A percentile compares a stretch with the other conserved stretches of the same genome.
Evolutionary conservation across 2,888 invertebrate genomes (phyloP).

Genomic region (Acronicta leporina): DNA sequence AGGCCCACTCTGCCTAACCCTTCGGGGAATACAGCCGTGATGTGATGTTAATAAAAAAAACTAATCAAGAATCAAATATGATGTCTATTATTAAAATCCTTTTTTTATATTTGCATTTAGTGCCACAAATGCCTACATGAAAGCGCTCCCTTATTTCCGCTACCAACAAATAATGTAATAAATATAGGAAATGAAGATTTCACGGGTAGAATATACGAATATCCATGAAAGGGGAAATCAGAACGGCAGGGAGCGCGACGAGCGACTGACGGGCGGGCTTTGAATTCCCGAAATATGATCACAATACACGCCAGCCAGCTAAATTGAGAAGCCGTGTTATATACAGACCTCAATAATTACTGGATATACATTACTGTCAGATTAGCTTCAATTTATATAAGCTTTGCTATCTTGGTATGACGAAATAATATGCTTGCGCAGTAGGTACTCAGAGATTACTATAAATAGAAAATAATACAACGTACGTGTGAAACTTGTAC

Average conservation of each 20-base stretch:
- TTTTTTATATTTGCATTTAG: background rate
- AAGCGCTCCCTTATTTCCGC: constrained; percentile 4
- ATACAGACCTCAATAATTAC: constrained; percentile 12
- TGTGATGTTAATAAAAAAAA: too few species aligned
- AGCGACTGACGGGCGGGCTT: constrained; percentile 20
- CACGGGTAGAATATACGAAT: constrained; percentile 19
- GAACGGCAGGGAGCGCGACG: constrained; percentile 3
- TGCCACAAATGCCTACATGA: constrained; percentile 2
- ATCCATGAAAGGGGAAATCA: constrained; percentile 30
- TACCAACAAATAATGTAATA: constrained; percentile 20
- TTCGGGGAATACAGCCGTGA: too few species aligned
- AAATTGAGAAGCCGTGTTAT: constrained; percentile 26
- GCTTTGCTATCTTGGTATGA: background rate
- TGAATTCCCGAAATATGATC: constrained; percentile 32
- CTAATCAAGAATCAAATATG: too few species aligned
- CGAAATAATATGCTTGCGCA: background rate
- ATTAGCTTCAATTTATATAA: background rate
- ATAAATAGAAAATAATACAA: too few species aligned
- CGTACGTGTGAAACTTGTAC: too few species aligned
- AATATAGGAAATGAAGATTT: constrained; percentile 31
- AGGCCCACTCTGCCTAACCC: too few species aligned
- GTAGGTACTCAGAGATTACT: too few species aligned
- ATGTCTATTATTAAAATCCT: background rate
- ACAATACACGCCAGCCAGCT: constrained; percentile 14
- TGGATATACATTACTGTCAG: constrained; percentile 2